Evolutionary conservation across 30 jellyfish, hydroid and myxozoan genomes (phyloP).

Genomic region (Aurelia aurita): DNA sequence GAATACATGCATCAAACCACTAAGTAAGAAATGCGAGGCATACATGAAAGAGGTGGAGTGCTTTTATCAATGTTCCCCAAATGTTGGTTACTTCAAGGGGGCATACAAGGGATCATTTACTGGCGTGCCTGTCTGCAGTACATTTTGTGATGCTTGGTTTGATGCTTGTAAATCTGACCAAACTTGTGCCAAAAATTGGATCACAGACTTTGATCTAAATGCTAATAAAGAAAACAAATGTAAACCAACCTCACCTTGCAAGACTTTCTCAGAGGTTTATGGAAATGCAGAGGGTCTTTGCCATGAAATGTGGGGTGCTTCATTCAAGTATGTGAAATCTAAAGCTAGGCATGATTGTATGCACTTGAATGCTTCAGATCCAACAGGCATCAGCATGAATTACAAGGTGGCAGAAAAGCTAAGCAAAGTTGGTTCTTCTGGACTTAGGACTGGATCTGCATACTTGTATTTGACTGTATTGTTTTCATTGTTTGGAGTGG

Average conservation of each 20-base stretch:
- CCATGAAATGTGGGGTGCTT: constrained; percentile 80
- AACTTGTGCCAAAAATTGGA: constrained; percentile 83
- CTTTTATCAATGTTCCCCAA: constrained; percentile 86
- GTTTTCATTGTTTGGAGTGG: too few species aligned
- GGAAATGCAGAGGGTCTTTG: constrained; percentile 69
- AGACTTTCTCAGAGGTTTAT: constrained; percentile 51
- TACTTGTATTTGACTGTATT: too few species aligned
- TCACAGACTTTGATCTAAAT: constrained; percentile 40
- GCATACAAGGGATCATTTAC: constrained; percentile 65
- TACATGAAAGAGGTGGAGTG: constrained; percentile 80
- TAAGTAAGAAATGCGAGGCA: constrained; percentile 44
- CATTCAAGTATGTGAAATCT: constrained; percentile 63
- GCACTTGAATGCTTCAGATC: constrained; percentile 44
- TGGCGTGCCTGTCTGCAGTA: constrained; percentile 75
- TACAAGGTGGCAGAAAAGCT: constrained; percentile 53
- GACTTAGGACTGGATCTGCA: too few species aligned
- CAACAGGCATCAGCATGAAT: neutral
- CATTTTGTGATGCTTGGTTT: constrained; percentile 83
- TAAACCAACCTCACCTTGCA: constrained; percentile 33
- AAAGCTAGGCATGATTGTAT: constrained; percentile 61
- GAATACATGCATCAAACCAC: constrained; percentile 39
- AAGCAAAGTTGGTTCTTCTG: too few species aligned
- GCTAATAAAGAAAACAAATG: constrained; percentile 53
- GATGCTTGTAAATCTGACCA: constrained; percentile 73
- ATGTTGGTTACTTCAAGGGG: constrained; percentile 85